Evolutionary conservation across 2,113 vertebrate genomes (phyloP).

Genomic region (Sciurus niger): DNA sequence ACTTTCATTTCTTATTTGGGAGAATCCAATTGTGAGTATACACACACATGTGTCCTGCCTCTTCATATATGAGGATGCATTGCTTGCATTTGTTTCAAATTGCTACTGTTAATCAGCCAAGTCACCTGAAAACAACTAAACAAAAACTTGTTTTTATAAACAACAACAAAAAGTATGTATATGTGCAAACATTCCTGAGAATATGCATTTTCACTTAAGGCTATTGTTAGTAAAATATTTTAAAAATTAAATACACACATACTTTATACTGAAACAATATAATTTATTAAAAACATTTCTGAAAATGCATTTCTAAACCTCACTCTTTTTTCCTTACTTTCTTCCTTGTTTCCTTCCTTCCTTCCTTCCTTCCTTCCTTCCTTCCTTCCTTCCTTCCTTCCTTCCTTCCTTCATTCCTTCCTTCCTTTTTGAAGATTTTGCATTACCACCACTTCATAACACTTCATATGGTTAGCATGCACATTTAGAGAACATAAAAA

Average conservation of each 20-base stretch:
- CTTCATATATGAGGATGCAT: rapidly evolving
- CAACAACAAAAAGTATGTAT: background rate
- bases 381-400: background rate
- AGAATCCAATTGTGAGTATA: background rate
- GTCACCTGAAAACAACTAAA: background rate
- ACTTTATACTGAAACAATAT: background rate
- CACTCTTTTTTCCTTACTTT: background rate
- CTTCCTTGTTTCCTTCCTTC: background rate
- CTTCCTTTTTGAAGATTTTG: background rate
- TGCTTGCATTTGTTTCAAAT: background rate
- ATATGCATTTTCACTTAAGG: background rate
- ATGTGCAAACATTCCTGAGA: background rate
- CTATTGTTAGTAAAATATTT: background rate
- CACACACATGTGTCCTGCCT: rapidly evolving
- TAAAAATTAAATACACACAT: background rate
- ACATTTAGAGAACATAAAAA: background rate
- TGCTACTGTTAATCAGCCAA: background rate
- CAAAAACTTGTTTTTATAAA: background rate
- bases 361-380: background rate
- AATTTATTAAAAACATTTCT: background rate
- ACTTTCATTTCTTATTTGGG: background rate
- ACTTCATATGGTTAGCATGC: background rate
- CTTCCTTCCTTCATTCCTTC: background rate
- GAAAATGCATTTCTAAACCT: background rate
- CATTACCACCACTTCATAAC: background rate